A percentile compares a stretch with the other conserved stretches of the same genome.
Conservation (phyloP, 23 tunicate genomes). For the Halocynthia aurantium region DNA sequence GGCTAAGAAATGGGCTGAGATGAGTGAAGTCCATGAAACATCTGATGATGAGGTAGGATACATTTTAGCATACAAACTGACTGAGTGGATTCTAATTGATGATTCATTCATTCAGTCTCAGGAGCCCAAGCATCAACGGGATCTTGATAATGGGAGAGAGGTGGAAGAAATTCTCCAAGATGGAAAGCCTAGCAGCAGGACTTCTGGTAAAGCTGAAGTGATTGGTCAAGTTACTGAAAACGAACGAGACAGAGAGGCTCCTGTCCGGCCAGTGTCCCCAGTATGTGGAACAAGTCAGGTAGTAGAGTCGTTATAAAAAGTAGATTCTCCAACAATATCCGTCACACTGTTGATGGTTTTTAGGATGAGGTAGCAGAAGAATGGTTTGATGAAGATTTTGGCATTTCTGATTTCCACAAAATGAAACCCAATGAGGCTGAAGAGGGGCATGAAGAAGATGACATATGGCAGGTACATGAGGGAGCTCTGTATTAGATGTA, state of each 20-base stretch:
- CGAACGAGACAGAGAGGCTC: conserved; percentile 20
- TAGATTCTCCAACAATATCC: neutral
- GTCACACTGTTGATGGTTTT: neutral
- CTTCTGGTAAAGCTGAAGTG: neutral
- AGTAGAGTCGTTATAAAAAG: neutral
- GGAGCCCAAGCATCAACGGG: neutral
- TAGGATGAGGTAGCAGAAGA: conserved; percentile 57
- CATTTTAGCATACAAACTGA: neutral
- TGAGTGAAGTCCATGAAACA: neutral
- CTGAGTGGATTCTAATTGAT: neutral
- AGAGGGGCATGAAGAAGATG: neutral
- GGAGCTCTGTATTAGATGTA: neutral
- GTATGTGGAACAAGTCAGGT: conserved; percentile 72
- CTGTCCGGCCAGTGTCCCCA: conserved; percentile 81
- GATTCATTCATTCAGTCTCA: neutral
- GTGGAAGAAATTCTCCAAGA: conserved; percentile 43
- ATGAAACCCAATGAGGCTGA: conserved; percentile 6
- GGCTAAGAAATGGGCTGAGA: conserved; percentile 21
- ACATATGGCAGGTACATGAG: conserved; percentile 16
- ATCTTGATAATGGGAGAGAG: conserved; percentile 44
- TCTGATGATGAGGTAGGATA: neutral
- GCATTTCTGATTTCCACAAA: conserved; percentile 12
- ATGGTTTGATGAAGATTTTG: conserved; percentile 76
- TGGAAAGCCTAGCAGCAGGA: conserved; percentile 7
- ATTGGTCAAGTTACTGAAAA: conserved; percentile 5